phyloP scores from a whole-genome alignment of 1,140 invertebrate genomes.

The Drosophila pseudoananassae region DNA sequence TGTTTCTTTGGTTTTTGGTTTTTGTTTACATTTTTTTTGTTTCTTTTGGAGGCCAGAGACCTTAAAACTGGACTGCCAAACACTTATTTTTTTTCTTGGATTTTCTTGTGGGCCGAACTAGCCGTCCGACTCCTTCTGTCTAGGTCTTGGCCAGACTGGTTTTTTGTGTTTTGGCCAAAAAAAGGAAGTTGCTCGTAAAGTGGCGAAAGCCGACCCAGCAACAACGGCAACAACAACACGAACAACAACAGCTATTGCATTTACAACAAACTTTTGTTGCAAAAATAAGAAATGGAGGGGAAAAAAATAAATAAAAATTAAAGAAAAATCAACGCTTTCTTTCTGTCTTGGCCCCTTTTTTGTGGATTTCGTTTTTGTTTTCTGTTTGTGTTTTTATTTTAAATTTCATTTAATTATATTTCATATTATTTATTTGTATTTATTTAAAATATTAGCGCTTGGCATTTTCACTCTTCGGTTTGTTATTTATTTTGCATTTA shows the following conservation, averaged over 20 bases:
- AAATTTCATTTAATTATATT: constrained; percentile 22
- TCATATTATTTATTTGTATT: constrained; percentile 28
- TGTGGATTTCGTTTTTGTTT: constrained; percentile 8
- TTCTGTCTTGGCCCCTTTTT: constrained; percentile 18
- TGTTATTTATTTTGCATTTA: background rate
- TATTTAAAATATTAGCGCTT: constrained; percentile 4
- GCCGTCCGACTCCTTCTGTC: constrained; percentile 17
- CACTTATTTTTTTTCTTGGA: background rate
- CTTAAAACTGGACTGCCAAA: constrained; percentile 34
- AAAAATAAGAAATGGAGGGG: constrained; percentile 15
- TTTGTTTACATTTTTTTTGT: constrained; percentile 64
- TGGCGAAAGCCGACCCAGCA: constrained; percentile 70
- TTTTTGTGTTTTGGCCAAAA: constrained; percentile 64
- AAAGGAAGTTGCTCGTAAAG: constrained; percentile 79
- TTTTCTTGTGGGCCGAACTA: background rate
- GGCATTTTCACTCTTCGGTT: background rate
- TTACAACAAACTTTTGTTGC: constrained; percentile 32
- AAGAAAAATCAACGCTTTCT: constrained; percentile 48
- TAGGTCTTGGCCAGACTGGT: constrained; percentile 58
- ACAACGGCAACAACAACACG: background rate
- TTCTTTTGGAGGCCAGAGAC: constrained; percentile 44
- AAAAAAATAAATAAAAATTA: constrained; percentile 30
- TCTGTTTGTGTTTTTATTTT: constrained; percentile 17
- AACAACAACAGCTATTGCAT: constrained; percentile 3
- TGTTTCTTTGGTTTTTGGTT: background rate